A percentile compares a stretch with the other conserved stretches of the same genome.
Conservation (phyloP, 2,113 vertebrate species). For the Colossoma macropomum region DNA sequence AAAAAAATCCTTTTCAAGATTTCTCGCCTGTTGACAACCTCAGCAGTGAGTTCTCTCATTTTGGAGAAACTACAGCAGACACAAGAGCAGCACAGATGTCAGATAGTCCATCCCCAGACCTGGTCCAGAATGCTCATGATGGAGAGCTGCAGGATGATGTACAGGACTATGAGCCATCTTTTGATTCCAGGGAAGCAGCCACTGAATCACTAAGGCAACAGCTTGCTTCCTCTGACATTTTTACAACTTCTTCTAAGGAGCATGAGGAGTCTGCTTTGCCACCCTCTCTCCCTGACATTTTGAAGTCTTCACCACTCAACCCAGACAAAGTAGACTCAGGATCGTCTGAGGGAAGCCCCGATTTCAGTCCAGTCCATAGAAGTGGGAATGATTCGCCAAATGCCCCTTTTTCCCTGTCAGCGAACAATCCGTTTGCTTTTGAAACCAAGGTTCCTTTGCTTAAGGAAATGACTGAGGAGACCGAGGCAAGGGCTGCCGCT, state of each 20-base stretch:
- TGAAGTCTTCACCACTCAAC: constrained; percentile 91
- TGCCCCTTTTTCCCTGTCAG: constrained; percentile 77
- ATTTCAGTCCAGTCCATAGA: constrained; percentile 74
- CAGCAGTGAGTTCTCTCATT: constrained; percentile 70
- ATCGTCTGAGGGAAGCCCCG: constrained; percentile 77
- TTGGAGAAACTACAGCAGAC: constrained; percentile 71
- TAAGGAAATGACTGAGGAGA: constrained; percentile 85
- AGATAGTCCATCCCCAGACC: constrained; percentile 92
- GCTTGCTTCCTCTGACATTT: constrained; percentile 68
- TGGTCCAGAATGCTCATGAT: constrained; percentile 89
- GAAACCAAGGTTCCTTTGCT: constrained; percentile 84
- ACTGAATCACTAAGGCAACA: constrained; percentile 79
- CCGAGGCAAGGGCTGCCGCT: constrained; percentile 64
- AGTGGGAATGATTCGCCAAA: constrained; percentile 78
- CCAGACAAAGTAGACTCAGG: constrained; percentile 77
- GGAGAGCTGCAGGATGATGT: constrained; percentile 82
- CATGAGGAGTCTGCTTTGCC: constrained; percentile 79
- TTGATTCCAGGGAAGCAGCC: constrained; percentile 81
- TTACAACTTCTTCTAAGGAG: constrained; percentile 80
- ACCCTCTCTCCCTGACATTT: constrained; percentile 89
- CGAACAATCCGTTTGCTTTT: constrained; percentile 76
- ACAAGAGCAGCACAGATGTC: constrained; percentile 76
- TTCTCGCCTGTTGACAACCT: constrained; percentile 67
- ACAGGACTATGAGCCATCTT: constrained; percentile 80
- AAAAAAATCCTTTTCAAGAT: constrained; percentile 76